Conservation (phyloP, 2,797 vertebrate genomes). For the Strix occidentalis region DNA sequence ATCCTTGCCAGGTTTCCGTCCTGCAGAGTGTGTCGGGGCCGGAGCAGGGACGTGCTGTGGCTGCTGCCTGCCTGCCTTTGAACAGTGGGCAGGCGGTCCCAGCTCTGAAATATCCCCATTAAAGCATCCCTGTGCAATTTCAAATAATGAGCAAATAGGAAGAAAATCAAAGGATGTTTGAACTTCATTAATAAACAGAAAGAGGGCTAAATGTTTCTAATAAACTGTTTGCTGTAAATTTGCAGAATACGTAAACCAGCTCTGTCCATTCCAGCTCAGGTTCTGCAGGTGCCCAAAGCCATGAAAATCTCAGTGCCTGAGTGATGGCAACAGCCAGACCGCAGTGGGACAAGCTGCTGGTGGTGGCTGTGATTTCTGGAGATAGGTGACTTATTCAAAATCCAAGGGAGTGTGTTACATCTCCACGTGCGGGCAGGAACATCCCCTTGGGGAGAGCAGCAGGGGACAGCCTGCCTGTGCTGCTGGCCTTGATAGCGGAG, state of each 20-base stretch:
- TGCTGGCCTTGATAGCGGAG: not conserved
- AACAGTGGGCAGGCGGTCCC: not conserved
- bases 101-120: not conserved
- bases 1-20: constrained; percentile 22
- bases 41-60: not conserved
- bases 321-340: not conserved
- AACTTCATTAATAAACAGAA: constrained; percentile 21
- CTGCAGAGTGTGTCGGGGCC: not conserved
- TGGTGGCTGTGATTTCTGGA: not conserved
- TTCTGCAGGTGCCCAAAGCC: not conserved
- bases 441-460: not conserved
- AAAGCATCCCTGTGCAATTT: not conserved
- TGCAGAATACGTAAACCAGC: not conserved
- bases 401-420: accelerated
- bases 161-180: constrained; percentile 44
- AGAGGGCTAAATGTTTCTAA: constrained; percentile 15
- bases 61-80: not conserved
- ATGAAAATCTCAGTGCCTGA: accelerated
- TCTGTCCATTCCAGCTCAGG: not conserved
- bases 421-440: accelerated
- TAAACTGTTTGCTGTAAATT: not conserved
- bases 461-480: not conserved
- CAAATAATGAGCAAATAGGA: constrained; percentile 29
- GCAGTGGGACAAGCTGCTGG: not conserved
- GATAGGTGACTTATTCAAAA: not conserved